These are phyloP conservation scores for Sesia apiformis DNA, from an alignment of 2,888 invertebrate species.

Conservation along the genomic window DNA sequence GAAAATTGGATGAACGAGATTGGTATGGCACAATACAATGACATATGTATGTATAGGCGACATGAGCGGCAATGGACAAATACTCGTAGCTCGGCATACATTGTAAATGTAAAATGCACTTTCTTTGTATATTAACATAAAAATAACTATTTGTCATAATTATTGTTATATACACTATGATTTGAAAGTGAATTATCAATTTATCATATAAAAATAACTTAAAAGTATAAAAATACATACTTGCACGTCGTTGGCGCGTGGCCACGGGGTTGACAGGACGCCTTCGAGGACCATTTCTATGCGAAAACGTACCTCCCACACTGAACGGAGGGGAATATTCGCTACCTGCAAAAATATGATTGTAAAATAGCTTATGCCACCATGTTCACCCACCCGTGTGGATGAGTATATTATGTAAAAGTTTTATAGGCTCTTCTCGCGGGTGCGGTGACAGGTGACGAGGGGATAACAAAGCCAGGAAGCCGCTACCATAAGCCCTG, in stretches of 20 bases:
- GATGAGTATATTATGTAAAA: not conserved
- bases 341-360: constrained; percentile 37
- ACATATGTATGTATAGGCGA: too few relatives aligned
- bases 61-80: too few relatives aligned
- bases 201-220: not conserved
- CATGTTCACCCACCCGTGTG: not conserved
- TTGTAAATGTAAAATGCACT: too few relatives aligned
- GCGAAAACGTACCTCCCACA: constrained; percentile 48
- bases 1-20: too few relatives aligned
- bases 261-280: constrained; percentile 28
- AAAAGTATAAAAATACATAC: constrained; percentile 9
- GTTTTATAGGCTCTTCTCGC: not conserved
- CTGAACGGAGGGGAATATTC: constrained; percentile 45
- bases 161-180: not conserved
- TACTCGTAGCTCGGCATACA: too few relatives aligned
- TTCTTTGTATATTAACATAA: too few relatives aligned
- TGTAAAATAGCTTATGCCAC: not conserved
- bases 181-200: not conserved
- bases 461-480: too few relatives aligned
- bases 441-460: too few relatives aligned
- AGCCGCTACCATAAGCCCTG: too few relatives aligned
- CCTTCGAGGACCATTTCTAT: constrained; percentile 30
- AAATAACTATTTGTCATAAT: too few relatives aligned
- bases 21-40: too few relatives aligned
- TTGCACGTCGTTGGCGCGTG: constrained; percentile 28